Conservation (phyloP, 2,888 invertebrate genomes). For the Ectobius pallidus region DNA sequence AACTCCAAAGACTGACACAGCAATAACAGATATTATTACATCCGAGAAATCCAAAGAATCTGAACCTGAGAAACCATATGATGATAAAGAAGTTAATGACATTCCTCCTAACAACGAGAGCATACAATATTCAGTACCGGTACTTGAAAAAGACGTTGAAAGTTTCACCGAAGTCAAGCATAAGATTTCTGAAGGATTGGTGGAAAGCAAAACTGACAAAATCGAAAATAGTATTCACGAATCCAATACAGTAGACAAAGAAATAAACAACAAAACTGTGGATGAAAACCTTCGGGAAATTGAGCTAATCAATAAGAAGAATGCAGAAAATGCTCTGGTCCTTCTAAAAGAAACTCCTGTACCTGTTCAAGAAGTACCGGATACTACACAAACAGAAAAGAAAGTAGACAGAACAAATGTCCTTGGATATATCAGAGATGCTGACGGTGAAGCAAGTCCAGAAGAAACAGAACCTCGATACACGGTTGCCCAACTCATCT, state of each 20-base stretch:
- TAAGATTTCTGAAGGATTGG: not conserved
- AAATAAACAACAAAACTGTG: not conserved
- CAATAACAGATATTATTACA: not conserved
- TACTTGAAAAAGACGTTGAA: not conserved
- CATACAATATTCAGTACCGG: too few species aligned
- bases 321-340: not conserved
- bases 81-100: not conserved
- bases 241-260: not conserved
- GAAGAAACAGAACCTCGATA: conserved; percentile 55
- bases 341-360: not conserved
- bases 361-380: not conserved
- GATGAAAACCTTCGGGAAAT: not conserved
- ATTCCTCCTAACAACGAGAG: too few species aligned
- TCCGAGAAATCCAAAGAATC: not conserved
- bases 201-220: not conserved
- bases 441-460: conserved; percentile 8
- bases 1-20: not conserved
- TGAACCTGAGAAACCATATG: not conserved
- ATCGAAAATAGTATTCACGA: too few species aligned
- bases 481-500: conserved; percentile 57
- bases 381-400: not conserved
- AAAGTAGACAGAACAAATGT: not conserved
- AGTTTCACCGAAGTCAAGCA: not conserved
- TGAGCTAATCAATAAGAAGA: not conserved
- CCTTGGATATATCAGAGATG: not conserved